Base-by-base conservation (phyloP, 2,888 invertebrate genomes). In the Aricia artaxerxes region DNA sequence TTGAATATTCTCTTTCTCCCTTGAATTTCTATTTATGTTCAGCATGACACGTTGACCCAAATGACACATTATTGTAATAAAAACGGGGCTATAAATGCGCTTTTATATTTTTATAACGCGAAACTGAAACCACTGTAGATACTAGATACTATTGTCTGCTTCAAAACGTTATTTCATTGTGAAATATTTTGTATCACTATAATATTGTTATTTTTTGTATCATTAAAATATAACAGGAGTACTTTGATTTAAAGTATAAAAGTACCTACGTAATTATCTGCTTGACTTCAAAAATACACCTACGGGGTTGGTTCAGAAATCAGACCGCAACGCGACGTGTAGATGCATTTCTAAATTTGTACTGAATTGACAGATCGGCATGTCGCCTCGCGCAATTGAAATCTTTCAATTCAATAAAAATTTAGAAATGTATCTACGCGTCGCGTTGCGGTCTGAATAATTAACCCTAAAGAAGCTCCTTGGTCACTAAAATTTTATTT, bases 121-220 rank as follows among this genome's bases (percentile, higher is more conserved):
- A 69, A 73, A 73, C n/a, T n/a, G 7, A 73, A 73, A 44, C 73
- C n/a, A n/a, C 73, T n/a, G 38, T 73, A 73, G n/a, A 31, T 69
- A 7, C 64, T 31, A 31, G 11, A 24, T 64, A 69, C 44, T 73
- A 73, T 73, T 73, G 40, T 73, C n/a, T 44, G 44, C 24, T 5
- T 69, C 35, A 13, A 69, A 69, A 69, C 73, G 6, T 24, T 38
- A 72, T 40, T 16, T 73, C 16, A 73, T 40, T 40, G 16, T 40
- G 73, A 31, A 11, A 13, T 35, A 13, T 4, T 35, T 11, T 13
- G 13, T 69, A 35, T 13, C 13, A 7, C 3, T 24, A 53, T 53
- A 44, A 60, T 7, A 24, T 24, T 13, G 24, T 61, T 5, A 5
- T 40, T 40, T 44, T 44, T 44, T 44, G 44, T 44, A 44, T 6